Conservation (phyloP, 2,888 invertebrate species). For the Zygothrica quintamaculata region DNA sequence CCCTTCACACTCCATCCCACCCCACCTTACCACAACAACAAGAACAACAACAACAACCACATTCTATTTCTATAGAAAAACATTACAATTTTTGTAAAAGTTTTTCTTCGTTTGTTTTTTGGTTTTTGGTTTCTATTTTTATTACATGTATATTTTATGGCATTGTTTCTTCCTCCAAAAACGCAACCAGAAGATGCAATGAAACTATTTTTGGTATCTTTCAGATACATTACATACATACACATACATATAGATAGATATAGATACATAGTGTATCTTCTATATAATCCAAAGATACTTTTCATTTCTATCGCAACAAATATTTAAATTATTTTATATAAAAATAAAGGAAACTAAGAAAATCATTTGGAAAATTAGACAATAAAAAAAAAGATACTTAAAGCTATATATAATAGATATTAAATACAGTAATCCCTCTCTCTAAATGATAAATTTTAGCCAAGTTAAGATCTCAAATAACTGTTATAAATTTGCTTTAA, state of each 20-base stretch:
- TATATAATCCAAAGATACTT: too few relatives aligned
- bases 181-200: constrained; percentile 43
- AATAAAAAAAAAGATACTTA: too few relatives aligned
- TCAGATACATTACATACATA: constrained; percentile 42
- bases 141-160: constrained; percentile 35
- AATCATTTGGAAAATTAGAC: too few relatives aligned
- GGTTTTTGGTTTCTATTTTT: constrained; percentile 54
- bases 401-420: too few relatives aligned
- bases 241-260: constrained; percentile 9
- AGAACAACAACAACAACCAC: too few relatives aligned
- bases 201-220: constrained; percentile 65
- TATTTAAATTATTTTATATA: too few relatives aligned
- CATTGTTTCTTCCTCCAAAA: constrained; percentile 73
- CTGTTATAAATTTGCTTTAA: too few relatives aligned
- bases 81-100: constrained; percentile 52
- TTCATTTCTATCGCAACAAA: neutral
- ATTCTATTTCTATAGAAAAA: constrained; percentile 4
- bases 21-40: neutral
- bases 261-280: constrained; percentile 7
- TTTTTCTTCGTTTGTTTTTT: constrained; percentile 46
- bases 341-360: too few relatives aligned
- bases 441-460: too few relatives aligned
- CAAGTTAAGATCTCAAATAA: too few relatives aligned
- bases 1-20: neutral
- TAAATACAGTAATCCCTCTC: too few relatives aligned